Evolutionary conservation across 2,888 invertebrate species (phyloP).

Genomic region (Hedychridium roseum): DNA sequence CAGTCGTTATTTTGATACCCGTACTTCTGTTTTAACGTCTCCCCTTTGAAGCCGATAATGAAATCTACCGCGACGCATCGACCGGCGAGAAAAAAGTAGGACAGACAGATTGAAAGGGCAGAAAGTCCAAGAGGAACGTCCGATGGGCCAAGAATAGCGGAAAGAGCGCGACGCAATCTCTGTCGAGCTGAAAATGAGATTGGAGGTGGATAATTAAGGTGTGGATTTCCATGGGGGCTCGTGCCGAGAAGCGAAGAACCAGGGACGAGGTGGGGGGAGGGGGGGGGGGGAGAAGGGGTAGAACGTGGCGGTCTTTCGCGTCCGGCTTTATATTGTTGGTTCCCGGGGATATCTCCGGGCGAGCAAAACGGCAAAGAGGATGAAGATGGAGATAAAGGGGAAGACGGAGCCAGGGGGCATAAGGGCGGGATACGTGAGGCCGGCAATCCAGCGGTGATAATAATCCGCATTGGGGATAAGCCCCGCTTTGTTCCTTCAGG

Average conservation of each 20-base stretch:
- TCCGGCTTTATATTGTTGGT: no score
- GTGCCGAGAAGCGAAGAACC: background rate
- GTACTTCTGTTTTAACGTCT: no score
- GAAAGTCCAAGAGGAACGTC: no score
- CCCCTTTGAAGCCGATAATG: no score
- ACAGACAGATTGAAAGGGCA: no score
- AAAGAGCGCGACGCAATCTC: slow-evolving; percentile 15
- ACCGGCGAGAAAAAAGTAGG: no score
- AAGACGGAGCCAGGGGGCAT: slow-evolving; percentile 3
- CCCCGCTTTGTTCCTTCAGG: slow-evolving; percentile 30
- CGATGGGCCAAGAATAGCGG: no score
- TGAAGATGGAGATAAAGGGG: background rate
- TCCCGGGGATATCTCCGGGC: no score
- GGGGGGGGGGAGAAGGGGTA: background rate
- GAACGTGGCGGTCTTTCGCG: background rate
- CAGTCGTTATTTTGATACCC: no score
- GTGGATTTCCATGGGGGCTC: slow-evolving; percentile 17
- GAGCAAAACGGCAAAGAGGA: background rate
- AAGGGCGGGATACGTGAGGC: slow-evolving; percentile 17
- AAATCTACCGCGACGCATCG: no score
- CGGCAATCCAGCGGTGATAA: slow-evolving; percentile 39
- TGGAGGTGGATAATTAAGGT: slow-evolving; percentile 17
- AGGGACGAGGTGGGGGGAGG: background rate
- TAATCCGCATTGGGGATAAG: slow-evolving; percentile 32
- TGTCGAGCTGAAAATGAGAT: slow-evolving; percentile 14